Evolutionary conservation across 2,888 invertebrate genomes (phyloP).

Genomic region (Phasia obesa): DNA sequence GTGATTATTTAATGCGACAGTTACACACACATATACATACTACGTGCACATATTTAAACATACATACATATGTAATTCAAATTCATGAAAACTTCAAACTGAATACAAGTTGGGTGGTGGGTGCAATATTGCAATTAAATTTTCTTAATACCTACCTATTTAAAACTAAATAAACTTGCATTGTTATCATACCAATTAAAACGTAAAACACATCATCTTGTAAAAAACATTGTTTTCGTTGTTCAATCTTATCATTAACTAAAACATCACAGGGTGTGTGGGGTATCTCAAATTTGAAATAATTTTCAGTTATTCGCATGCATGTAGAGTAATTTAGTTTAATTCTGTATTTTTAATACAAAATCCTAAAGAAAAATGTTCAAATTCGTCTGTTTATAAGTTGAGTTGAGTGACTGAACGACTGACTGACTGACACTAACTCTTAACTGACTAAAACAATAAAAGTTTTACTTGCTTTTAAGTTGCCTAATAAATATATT

Average conservation of each 20-base stretch:
- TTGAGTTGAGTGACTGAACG: conserved; percentile 54
- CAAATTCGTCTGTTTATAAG: conserved; percentile 37
- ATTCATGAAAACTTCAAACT: conserved; percentile 15
- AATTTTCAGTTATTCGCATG: background rate
- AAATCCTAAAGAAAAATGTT: background rate
- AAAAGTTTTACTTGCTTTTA: conserved; percentile 46
- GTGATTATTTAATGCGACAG: conserved; percentile 54
- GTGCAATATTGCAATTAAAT: too few relatives aligned
- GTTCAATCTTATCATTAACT: background rate
- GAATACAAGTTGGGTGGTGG: too few relatives aligned
- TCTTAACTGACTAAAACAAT: conserved; percentile 46
- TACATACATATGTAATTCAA: too few relatives aligned
- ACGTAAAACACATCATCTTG: too few relatives aligned
- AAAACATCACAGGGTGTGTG: background rate
- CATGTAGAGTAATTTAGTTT: background rate
- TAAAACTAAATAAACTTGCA: too few relatives aligned
- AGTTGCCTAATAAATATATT: conserved; percentile 52
- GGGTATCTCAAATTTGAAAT: background rate
- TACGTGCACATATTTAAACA: too few relatives aligned
- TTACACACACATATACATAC: too few relatives aligned
- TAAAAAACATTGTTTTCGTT: background rate
- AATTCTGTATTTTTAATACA: background rate
- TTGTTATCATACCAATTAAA: too few relatives aligned
- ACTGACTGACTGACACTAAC: background rate
- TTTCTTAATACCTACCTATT: too few relatives aligned